Evolutionary conservation across 2,797 vertebrate genomes (phyloP), one percentile per base, ranked within the genome.

Genomic region (Peromyscus attwateri): DNA sequence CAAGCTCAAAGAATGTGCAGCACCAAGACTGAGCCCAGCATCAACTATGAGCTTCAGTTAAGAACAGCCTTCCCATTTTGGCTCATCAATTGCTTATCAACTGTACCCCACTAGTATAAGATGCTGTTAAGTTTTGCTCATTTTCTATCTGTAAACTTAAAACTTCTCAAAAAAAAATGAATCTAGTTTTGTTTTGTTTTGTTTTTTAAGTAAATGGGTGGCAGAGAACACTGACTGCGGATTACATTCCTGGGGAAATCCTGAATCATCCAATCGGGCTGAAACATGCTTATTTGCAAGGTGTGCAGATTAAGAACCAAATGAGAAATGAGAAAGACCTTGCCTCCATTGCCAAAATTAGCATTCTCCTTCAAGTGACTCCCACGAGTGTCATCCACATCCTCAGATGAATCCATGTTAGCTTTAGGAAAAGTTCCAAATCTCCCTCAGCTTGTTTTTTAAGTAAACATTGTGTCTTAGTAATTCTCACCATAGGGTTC

Each of bases 261-360:
- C 85, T 87, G 94, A 95, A 10, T 96, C 94, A 94, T n/a, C 43
- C 43, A 70, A 49, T 73, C 87, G 81, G 55, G 79, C 40, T 89
- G 88, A 93, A 96, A 82, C 71, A 92, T 60, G 73, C 88, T 95
- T 90, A 92, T 88, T 97, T 94, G 66, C 62, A 92, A 94, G 46
- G 6, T 23, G 25, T 62, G 77, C 57, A n/a, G 85, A 94, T 91
- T 95, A 87, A 93, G 66, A 88, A 93, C n/a, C 43, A 95, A 89
- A 91, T 1, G 21, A 90, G 75, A 37, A n/a, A 90, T 40, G 62
- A 95, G 34, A 92, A 91, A 75, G 68, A 52, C 29, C 60, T 92
- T 40, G 0, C 11, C 73, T 8, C 25, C 8, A 2, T n/a, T 64
- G 76, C 83, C 96, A 90, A 97, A 95, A 84, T 34, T 90, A 79